Evolutionary conservation across 2,113 vertebrate genomes (phyloP).

Genomic region (Chunga burmeisteri): DNA sequence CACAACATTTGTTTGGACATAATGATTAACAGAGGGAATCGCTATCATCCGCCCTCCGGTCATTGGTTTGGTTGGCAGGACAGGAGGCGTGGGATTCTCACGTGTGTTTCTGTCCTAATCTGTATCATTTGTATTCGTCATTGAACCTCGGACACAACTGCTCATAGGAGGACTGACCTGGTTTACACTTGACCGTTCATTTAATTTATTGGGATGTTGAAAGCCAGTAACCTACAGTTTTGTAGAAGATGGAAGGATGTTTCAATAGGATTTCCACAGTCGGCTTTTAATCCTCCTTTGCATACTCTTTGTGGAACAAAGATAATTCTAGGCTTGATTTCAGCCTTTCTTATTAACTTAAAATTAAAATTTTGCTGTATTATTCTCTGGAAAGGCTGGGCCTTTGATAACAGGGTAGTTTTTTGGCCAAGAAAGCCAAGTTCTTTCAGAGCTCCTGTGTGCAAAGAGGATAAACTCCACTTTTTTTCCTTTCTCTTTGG

Average conservation of each 20-base stretch:
- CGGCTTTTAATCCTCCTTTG: not conserved
- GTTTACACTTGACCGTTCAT: not conserved
- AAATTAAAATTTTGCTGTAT: not conserved
- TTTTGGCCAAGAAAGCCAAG: not conserved
- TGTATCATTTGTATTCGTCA: not conserved
- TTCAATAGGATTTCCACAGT: not conserved
- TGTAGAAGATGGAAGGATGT: not conserved
- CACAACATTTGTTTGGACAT: not conserved
- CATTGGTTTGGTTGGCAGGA: not conserved
- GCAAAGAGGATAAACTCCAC: not conserved
- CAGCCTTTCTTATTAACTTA: not conserved
- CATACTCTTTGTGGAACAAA: not conserved
- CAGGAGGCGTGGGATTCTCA: not conserved
- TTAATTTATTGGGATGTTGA: not conserved
- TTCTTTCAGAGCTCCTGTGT: not conserved
- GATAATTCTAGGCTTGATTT: not conserved
- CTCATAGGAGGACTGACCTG: not conserved
- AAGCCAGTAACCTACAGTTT: rapidly evolving
- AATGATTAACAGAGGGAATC: not conserved
- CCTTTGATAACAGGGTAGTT: not conserved
- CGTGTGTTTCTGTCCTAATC: not conserved
- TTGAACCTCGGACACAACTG: not conserved
- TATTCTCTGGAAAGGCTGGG: not conserved
- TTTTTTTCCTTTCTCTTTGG: not conserved
- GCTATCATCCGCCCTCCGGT: rapidly evolving